These are phyloP conservation scores for Aphelocoma californica DNA, from an alignment of 2,797 vertebrate genomes.

Conservation along the genomic window DNA sequence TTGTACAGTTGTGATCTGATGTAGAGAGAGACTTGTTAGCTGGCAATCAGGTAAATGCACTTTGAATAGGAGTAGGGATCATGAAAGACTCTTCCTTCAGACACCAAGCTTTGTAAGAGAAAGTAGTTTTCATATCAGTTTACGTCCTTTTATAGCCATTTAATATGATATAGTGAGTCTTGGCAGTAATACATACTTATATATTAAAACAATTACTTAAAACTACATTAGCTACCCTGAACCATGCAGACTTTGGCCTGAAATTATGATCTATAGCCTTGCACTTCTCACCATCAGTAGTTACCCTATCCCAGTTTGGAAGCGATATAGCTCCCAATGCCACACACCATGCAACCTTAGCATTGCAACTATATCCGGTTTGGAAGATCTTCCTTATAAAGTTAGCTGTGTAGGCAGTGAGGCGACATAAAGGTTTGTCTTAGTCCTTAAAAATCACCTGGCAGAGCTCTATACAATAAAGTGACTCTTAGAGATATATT, in stretches of 20 bases:
- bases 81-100: background rate
- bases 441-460: background rate
- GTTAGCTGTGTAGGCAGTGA: rapidly evolving
- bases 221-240: background rate
- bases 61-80: background rate
- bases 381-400: background rate
- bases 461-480: background rate
- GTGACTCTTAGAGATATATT: rapidly evolving
- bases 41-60: background rate
- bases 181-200: background rate
- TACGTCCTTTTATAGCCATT: background rate
- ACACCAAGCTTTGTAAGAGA: background rate
- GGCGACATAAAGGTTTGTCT: background rate
- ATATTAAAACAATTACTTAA: background rate
- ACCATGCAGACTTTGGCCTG: background rate
- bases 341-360: rapidly evolving
- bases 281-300: background rate
- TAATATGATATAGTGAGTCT: background rate
- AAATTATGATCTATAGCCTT: rapidly evolving
- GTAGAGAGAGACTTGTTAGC: background rate
- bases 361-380: rapidly evolving
- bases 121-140: background rate
- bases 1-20: background rate
- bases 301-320: background rate
- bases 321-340: rapidly evolving